Conservation (phyloP, 2,888 invertebrate genomes). For the Pardosa pseudoannulata region DNA sequence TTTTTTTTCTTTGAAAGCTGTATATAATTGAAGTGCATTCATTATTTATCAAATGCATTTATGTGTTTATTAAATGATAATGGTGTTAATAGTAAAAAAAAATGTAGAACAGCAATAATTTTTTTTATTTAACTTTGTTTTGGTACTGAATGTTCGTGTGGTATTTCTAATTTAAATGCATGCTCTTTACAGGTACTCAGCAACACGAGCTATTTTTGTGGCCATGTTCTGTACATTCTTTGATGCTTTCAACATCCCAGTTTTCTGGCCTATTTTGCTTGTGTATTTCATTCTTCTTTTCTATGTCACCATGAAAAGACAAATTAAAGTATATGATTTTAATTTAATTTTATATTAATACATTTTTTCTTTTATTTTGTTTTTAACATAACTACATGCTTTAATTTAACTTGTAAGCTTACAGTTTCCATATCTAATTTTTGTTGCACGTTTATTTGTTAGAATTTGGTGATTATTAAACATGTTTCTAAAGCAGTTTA, state of each 20-base stretch:
- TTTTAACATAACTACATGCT: not conserved
- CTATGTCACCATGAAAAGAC: slow-evolving; percentile 99
- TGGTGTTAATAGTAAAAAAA: too few relatives aligned
- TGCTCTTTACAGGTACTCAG: slow-evolving; percentile 91
- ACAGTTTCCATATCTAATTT: not conserved
- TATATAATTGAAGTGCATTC: too few relatives aligned
- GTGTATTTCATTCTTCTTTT: slow-evolving; percentile 99
- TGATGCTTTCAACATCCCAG: slow-evolving; percentile 98
- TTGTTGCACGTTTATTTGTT: too few relatives aligned
- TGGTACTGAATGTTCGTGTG: too few relatives aligned
- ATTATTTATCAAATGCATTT: too few relatives aligned
- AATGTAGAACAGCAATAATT: too few relatives aligned
- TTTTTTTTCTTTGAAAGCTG: too few relatives aligned
- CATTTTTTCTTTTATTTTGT: not conserved
- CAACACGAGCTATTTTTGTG: slow-evolving; percentile 93
- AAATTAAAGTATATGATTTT: slow-evolving; percentile 93
- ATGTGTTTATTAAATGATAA: too few relatives aligned
- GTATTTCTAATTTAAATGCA: too few relatives aligned
- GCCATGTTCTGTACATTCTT: slow-evolving; percentile 96
- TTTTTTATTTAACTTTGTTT: too few relatives aligned
- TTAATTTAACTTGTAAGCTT: not conserved
- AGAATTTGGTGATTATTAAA: too few relatives aligned
- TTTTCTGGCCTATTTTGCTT: slow-evolving; percentile 99
- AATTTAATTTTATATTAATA: not conserved
- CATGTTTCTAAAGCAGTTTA: too few relatives aligned